Conservation (phyloP, 30 jellyfish, hydroid and myxozoan genomes). For the Turritopsis dohrnii region DNA sequence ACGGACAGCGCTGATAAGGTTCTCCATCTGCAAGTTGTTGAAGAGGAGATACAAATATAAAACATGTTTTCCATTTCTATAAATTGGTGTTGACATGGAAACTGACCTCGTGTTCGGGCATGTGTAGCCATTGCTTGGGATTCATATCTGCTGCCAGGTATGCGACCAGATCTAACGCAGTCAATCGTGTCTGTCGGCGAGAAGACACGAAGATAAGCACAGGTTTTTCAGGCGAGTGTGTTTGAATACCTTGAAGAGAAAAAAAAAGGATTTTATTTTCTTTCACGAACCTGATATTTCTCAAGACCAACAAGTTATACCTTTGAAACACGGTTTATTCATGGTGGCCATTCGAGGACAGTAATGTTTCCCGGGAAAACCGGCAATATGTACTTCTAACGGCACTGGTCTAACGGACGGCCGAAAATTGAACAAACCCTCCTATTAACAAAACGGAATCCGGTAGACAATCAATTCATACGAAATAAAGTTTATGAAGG, state of each 20-base stretch:
- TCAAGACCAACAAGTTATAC: neutral
- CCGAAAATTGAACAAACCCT: conserved; percentile 97
- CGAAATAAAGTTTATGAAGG: neutral
- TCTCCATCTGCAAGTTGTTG: conserved; percentile 74
- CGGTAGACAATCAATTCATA: neutral
- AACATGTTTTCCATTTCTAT: neutral
- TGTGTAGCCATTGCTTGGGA: conserved; percentile 97
- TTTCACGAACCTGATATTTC: neutral
- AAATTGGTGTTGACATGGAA: too few species aligned
- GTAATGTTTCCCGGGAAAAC: conserved; percentile 97
- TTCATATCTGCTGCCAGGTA: conserved; percentile 77
- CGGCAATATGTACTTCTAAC: conserved; percentile 97
- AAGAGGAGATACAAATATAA: too few species aligned
- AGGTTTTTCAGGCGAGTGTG: conserved; percentile 98
- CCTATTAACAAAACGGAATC: conserved; percentile 32
- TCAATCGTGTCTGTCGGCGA: conserved; percentile 94
- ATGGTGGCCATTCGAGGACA: conserved; percentile 99
- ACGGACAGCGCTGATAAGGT: conserved; percentile 60
- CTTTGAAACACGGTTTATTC: conserved; percentile 97
- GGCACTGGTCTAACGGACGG: conserved; percentile 99
- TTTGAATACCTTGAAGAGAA: conserved; percentile 31
- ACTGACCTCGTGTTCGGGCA: conserved; percentile 84
- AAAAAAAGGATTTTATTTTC: neutral
- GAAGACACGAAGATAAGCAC: conserved; percentile 94
- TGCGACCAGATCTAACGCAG: conserved; percentile 96